Base-by-base conservation (phyloP, 2,888 invertebrate genomes). In the Polydrusus cervinus region DNA sequence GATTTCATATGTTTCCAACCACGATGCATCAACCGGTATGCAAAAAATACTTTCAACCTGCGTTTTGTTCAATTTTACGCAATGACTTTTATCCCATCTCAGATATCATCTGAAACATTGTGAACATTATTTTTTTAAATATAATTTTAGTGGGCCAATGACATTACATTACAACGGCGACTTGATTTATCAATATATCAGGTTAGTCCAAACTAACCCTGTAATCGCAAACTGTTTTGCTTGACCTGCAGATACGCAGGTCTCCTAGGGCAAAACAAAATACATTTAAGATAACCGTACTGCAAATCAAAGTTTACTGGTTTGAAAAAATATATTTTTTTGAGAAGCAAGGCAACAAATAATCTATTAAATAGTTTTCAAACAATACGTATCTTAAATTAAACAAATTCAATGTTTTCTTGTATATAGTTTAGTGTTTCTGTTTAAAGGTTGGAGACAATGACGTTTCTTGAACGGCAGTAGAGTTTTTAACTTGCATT, bases 231-330 rank as follows among this genome's bases (percentile, higher is more conserved):
- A 34, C 8, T 55, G 55, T 55, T 55, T 34, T 25, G 9, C 55
- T 55, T 55, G 55, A 55, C 55, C 55, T 34, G 34, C n/a, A 25
- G 55, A 55, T 55, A 34, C n/a, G 9, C 11, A 7, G 55, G 14
- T 14, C 34, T 34, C 55, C 30, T 34, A 55, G 55, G 34, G n/a
- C 34, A 55, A 34, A 55, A 55, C 55, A 55, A 55, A 34, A 55
- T 53, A 55, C 14, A 25, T 55, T 55, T 34, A 55, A 55, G 55
- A 55, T 55, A 55, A 55, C 10, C 34, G 5, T 11, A 3, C 8
- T 9, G 34, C 55, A 34, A 55, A 25, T 53, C 25, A 53, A 53
- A 53, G 25, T 11, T 25, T n/a, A 53, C 13, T 53, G 11, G 13
- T 30, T 53, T 30, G 14, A 47, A 47, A n/a, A 47, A 47, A 47